Base-by-base conservation (phyloP, 2,113 vertebrate species). In the Catharus minimus region DNA sequence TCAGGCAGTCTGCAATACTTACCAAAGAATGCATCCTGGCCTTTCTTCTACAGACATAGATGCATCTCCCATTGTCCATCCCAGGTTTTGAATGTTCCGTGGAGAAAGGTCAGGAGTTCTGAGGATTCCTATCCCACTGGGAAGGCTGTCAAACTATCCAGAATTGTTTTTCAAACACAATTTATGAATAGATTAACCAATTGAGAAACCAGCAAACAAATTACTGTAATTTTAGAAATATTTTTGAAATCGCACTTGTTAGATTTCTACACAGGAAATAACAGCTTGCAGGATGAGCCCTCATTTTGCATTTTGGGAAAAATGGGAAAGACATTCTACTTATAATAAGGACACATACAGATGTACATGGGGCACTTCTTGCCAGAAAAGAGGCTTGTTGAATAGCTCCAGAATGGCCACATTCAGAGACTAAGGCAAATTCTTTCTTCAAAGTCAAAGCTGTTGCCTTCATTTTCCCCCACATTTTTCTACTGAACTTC, bases 401-500 rank as follows among this genome's bases (percentile, higher is more conserved):
- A 71, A 47, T 33, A 74, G 36, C 27, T 79, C 23, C 30, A 61
- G 21, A 89, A 80, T 26, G 10, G 22, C 13, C n/a, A 56, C 13
- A 36, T 58, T 60, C 44, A 92, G 60, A 44, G 6, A 56, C 30
- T 44, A 28, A 57, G 28, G n/a, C 15, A 73, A 38, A 2, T 38
- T 65, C 22, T 72, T 78, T 32, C 26, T 69, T 72, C 69, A 49
- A 95, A 89, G 82, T 76, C 28, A 57, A 75, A 60, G 26, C 15
- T 76, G 18, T 57, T 79, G 16, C 11, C 71, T 75, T 79, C 27
- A 50, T 76, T 87, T 46, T 1, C 1, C 1, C 38, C 4, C 6
- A 41, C 44, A 79, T 87, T 95, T 95, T 96, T 84, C 58, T 24
- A 65, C 30, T 53, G 11, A 80, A 88, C 41, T 47, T 90, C 76